phyloP scores from a whole-genome alignment of 2,113 vertebrate species.

The Dicrurus megarhynchus region DNA sequence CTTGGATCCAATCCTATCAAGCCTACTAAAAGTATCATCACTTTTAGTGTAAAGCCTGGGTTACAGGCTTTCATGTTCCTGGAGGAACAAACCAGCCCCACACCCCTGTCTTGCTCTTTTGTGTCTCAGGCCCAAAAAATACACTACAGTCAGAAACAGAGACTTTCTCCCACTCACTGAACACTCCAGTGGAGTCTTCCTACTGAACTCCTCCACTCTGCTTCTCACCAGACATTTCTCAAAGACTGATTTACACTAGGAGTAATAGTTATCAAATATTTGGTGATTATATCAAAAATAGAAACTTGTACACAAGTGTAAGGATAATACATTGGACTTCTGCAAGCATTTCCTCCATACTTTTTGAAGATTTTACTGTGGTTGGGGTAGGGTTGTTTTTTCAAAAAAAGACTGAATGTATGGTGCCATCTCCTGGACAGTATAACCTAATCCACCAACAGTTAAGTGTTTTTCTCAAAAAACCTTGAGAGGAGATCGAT shows the following conservation, averaged over 20 bases:
- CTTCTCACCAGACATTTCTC: background rate
- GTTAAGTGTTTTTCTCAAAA: background rate
- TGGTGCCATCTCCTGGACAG: conserved; percentile 77
- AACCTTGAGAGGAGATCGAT: background rate
- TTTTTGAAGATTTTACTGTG: background rate
- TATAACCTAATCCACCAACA: background rate
- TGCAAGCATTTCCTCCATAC: background rate
- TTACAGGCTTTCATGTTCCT: background rate
- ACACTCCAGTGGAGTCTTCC: background rate
- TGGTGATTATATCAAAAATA: background rate
- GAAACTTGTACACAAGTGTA: background rate
- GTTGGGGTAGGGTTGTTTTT: background rate
- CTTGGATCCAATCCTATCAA: background rate
- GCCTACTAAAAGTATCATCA: background rate
- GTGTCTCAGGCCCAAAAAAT: background rate
- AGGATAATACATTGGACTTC: background rate
- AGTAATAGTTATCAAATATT: background rate
- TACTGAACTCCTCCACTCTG: background rate
- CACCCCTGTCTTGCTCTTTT: background rate
- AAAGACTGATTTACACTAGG: background rate
- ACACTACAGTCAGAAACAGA: background rate
- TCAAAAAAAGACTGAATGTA: conserved; percentile 51
- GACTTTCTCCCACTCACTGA: background rate
- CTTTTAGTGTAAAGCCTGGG: background rate
- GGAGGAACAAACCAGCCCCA: background rate